Evolutionary conservation across 2,888 invertebrate species (phyloP).

Genomic region (Oxyscelio sp.): DNA sequence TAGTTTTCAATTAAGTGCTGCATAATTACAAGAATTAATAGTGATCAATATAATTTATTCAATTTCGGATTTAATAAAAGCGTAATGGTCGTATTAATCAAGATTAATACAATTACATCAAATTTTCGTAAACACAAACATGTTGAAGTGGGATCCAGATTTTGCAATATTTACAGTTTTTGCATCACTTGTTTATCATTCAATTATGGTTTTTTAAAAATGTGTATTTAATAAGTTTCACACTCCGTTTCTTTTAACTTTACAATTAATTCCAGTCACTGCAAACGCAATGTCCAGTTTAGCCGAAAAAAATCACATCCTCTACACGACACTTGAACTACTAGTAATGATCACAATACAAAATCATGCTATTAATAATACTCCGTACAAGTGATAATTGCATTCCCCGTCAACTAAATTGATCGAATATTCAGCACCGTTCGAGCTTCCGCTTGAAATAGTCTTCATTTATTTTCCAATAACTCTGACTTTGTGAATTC

Average conservation of each 20-base stretch:
- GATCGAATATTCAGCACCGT: slow-evolving; percentile 52
- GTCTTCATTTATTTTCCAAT: slow-evolving; percentile 62
- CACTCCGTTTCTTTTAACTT: slow-evolving; percentile 5
- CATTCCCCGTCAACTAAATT: slow-evolving; percentile 37
- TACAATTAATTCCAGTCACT: slow-evolving; percentile 9
- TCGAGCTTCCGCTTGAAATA: slow-evolving; percentile 41
- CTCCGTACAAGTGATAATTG: slow-evolving; percentile 52
- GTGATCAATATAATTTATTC: too few species aligned
- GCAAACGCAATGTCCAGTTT: not conserved
- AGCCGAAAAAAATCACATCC: not conserved
- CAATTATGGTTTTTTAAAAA: too few species aligned
- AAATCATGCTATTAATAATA: slow-evolving; percentile 29
- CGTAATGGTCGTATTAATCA: too few species aligned
- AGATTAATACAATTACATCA: too few species aligned
- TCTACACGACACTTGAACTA: not conserved
- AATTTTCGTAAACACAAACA: too few species aligned
- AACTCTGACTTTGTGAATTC: slow-evolving; percentile 53
- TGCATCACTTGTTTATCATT: too few species aligned
- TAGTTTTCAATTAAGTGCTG: too few species aligned
- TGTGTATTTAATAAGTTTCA: slow-evolving; percentile 43
- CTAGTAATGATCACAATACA: slow-evolving; percentile 1
- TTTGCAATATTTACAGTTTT: too few species aligned
- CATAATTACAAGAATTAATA: too few species aligned
- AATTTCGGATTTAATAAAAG: too few species aligned
- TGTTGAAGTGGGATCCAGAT: too few species aligned